Conservation (phyloP, 2,888 invertebrate species). For the Cantharis flavilabris region DNA sequence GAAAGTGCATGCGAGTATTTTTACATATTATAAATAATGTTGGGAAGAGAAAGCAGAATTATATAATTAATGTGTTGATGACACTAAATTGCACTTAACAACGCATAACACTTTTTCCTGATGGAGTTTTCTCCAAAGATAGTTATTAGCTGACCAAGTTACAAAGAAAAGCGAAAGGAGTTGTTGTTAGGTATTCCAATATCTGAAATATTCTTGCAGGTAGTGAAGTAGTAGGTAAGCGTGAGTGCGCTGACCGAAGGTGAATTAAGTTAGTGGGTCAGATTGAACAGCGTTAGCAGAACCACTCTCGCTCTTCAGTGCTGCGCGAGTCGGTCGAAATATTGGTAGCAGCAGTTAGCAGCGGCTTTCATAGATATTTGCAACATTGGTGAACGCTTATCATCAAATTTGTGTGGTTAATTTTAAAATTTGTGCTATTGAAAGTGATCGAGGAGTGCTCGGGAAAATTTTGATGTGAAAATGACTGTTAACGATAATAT, state of each 20-base stretch:
- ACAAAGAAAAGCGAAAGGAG: conserved; percentile 37
- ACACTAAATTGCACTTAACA: neutral
- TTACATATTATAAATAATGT: neutral
- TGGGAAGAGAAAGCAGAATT: neutral
- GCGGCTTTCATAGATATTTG: conserved; percentile 18
- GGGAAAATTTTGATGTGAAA: conserved; percentile 25
- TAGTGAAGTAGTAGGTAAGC: conserved; percentile 20
- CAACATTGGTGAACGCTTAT: neutral
- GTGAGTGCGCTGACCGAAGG: conserved; percentile 54
- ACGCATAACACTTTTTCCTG: neutral
- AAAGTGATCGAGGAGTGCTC: neutral
- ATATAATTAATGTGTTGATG: neutral
- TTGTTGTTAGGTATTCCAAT: conserved; percentile 38
- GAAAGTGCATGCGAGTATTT: neutral
- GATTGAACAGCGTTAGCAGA: conserved; percentile 37
- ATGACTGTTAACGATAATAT: conserved; percentile 64
- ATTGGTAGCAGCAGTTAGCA: conserved; percentile 34
- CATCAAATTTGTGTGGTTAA: conserved; percentile 7
- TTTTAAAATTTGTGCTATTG: conserved; percentile 8
- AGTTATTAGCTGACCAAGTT: neutral
- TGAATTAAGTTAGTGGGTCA: conserved; percentile 58
- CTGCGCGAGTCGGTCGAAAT: conserved; percentile 39
- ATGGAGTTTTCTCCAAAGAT: neutral
- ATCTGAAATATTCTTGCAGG: conserved; percentile 32
- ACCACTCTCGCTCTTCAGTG: conserved; percentile 46